phyloP scores from a whole-genome alignment of 2,797 vertebrate genomes.

The Setipinna tenuifilis region DNA sequence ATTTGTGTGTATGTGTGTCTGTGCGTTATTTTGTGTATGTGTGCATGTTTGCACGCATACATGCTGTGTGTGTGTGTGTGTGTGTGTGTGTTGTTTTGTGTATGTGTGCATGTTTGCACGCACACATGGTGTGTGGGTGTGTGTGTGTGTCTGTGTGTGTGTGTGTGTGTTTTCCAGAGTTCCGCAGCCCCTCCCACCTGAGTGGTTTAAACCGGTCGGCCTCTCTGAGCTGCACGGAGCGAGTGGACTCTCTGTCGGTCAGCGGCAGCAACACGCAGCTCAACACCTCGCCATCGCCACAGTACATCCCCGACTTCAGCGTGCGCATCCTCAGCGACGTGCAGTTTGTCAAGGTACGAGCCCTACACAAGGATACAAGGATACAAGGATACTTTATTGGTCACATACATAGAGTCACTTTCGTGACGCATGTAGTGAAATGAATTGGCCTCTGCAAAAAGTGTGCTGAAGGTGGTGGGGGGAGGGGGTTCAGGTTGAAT shows the following conservation, averaged over 20 bases:
- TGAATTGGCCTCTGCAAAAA: no score
- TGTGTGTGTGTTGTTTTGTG: not conserved
- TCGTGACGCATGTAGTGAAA: no score
- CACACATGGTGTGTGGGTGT: not conserved
- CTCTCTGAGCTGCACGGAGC: conserved; percentile 86
- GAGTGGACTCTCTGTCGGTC: conserved; percentile 67
- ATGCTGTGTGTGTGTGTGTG: not conserved
- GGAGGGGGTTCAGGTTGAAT: no score
- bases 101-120: not conserved
- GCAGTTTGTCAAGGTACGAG: conserved; percentile 90
- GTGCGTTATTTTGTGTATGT: not conserved
- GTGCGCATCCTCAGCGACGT: conserved; percentile 89
- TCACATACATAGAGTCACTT: no score
- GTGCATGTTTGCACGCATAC: not conserved
- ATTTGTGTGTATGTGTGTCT: conserved; percentile 4
- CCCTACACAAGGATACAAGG: no score
- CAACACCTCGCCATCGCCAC: conserved; percentile 66
- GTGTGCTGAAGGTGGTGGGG: no score
- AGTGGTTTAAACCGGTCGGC: conserved; percentile 87
- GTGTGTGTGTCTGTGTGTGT: not conserved
- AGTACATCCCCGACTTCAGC: conserved; percentile 91
- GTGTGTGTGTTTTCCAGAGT: conserved; percentile 72
- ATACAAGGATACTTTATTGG: no score
- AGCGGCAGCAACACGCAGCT: conserved; percentile 84
- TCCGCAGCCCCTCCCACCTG: conserved; percentile 84